A percentile compares a stretch with the other conserved stretches of the same genome.
Evolutionary conservation across 92 coral and sea anemone species (phyloP).

Genomic region (Phenganax subtilis): DNA sequence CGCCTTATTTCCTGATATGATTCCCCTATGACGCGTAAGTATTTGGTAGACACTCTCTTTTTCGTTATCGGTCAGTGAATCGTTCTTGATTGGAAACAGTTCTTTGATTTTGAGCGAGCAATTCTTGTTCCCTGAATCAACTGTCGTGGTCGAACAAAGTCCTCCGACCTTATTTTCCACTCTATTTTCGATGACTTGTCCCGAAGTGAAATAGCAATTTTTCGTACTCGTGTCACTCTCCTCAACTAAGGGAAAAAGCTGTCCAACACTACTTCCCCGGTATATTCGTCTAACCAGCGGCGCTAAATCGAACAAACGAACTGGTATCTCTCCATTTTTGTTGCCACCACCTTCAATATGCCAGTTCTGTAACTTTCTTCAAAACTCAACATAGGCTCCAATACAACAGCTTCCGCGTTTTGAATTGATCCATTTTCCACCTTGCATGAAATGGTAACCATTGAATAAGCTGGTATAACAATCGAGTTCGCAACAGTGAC

Average conservation of each 20-base stretch:
- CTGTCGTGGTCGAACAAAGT: no score
- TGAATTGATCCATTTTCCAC: no score
- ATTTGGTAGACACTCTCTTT: conserved; percentile 5
- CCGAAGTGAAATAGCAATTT: conserved; percentile 18
- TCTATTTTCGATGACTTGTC: conserved; percentile 24
- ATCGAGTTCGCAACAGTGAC: no score
- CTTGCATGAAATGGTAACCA: no score
- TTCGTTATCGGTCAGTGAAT: no score
- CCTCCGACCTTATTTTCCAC: no score
- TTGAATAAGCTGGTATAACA: no score
- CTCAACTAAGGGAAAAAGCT: conserved; percentile 42
- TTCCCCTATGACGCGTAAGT: conserved; percentile 24
- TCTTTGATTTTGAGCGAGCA: no score
- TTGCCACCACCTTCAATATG: conserved; percentile 40
- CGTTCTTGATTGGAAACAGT: no score
- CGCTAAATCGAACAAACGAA: conserved; percentile 35
- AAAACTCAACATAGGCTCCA: conserved; percentile 29
- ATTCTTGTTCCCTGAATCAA: conserved; percentile 9
- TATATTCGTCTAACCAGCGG: conserved; percentile 35
- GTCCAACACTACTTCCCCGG: no score
- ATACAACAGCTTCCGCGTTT: conserved; percentile 8
- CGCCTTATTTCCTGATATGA: no score
- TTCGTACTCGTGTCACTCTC: conserved; percentile 17
- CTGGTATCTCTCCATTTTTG: no score
- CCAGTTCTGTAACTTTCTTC: conserved; percentile 40